These are phyloP conservation scores for Sceloporus undulatus DNA, from an alignment of 2,113 vertebrate genomes.

Conservation along the genomic window DNA sequence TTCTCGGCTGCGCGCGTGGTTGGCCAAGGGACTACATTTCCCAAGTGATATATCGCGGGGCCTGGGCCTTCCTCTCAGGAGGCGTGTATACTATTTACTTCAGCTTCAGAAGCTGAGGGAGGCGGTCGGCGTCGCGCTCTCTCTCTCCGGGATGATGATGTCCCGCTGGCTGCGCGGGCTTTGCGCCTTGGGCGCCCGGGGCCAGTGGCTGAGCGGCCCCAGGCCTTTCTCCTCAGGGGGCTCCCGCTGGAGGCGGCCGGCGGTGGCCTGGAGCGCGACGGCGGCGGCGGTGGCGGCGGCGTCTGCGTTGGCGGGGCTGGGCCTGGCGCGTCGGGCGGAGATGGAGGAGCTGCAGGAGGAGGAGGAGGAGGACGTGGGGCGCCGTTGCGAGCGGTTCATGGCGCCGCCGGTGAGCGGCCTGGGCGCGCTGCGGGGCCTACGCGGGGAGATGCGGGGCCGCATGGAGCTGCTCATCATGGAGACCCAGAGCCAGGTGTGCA, in stretches of 20 bases:
- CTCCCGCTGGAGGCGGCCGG: slow-evolving; percentile 4
- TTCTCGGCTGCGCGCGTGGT: accelerated
- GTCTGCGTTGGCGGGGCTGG: slow-evolving; percentile 48
- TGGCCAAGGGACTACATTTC: background rate
- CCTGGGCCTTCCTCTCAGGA: no score
- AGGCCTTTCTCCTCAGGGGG: background rate
- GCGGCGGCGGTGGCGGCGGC: slow-evolving; percentile 57
- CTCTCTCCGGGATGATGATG: background rate
- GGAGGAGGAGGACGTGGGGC: slow-evolving; percentile 75
- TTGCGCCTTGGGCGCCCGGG: background rate
- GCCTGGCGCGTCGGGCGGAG: slow-evolving; percentile 68
- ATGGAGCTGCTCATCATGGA: slow-evolving; percentile 98
- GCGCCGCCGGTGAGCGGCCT: slow-evolving; percentile 87
- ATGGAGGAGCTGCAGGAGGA: slow-evolving; percentile 75
- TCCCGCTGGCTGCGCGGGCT: background rate
- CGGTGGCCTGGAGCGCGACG: background rate
- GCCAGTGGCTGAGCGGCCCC: background rate
- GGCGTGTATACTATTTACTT: no score
- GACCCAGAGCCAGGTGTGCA: slow-evolving; percentile 92
- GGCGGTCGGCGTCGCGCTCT: background rate
- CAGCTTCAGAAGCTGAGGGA: background rate
- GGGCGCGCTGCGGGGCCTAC: slow-evolving; percentile 79
- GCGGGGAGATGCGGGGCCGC: slow-evolving; percentile 84
- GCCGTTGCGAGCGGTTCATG: slow-evolving; percentile 85
- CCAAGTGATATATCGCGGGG: background rate